These are phyloP conservation scores for Neuroterus valhalla DNA, from an alignment of 1,140 invertebrate genomes.

Conservation along the genomic window DNA sequence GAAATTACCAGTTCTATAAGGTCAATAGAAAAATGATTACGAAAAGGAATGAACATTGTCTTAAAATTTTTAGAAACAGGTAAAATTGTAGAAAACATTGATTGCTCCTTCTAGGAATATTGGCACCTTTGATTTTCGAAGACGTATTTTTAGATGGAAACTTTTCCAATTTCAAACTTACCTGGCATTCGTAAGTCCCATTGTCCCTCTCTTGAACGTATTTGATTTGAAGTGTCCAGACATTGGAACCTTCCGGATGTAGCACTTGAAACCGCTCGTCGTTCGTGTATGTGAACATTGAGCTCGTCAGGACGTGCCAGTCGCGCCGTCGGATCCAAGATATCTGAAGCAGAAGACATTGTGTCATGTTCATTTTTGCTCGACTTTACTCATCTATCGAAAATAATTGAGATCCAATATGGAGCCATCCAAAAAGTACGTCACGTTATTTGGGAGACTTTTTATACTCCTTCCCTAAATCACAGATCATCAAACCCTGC, in stretches of 20 bases:
- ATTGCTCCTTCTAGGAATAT: too few species aligned
- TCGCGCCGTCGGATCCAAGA: constrained; percentile 93
- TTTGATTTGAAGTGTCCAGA: constrained; percentile 95
- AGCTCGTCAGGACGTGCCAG: constrained; percentile 94
- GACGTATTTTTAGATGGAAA: not conserved
- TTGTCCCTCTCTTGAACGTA: constrained; percentile 93
- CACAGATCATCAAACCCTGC: too few species aligned
- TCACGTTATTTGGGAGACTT: too few species aligned
- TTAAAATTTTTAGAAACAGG: too few species aligned
- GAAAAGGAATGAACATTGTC: too few species aligned
- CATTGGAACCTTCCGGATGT: constrained; percentile 83
- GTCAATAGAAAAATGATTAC: too few species aligned
- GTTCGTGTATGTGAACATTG: constrained; percentile 91
- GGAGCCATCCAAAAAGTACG: too few species aligned
- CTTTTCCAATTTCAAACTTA: constrained; percentile 73
- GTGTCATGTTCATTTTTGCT: constrained; percentile 36
- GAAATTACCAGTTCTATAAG: too few species aligned
- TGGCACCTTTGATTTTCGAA: not conserved
- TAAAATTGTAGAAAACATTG: too few species aligned
- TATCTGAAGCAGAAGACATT: constrained; percentile 77
- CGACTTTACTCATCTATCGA: constrained; percentile 2
- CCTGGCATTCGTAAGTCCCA: constrained; percentile 96
- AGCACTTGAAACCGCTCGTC: constrained; percentile 91
- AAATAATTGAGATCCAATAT: constrained; percentile 32
- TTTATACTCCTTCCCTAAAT: too few species aligned